Conservation (phyloP, 37 sponge, comb jelly and placozoan genomes). For the Amphimedon queenslandica region DNA sequence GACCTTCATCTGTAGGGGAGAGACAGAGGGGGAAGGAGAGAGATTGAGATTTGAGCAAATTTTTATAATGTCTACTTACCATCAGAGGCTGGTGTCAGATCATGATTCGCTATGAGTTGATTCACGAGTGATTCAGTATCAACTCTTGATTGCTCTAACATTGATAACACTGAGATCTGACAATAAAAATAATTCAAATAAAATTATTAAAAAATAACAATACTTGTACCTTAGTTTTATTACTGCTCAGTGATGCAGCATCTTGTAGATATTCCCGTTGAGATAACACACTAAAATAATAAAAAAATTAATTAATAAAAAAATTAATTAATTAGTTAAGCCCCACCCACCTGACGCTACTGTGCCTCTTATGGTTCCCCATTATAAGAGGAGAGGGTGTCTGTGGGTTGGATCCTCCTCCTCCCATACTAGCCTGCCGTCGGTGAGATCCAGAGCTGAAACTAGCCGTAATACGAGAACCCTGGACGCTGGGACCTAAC, state of each 20-base stretch:
- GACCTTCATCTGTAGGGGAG: neutral
- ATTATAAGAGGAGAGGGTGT: neutral
- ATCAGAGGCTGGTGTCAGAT: conserved; percentile 9
- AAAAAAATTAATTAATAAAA: neutral
- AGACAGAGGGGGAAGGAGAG: neutral
- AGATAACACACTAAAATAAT: neutral
- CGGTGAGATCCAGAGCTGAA: neutral
- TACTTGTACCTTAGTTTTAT: conserved; percentile 4
- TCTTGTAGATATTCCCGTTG: neutral
- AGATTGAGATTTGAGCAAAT: neutral
- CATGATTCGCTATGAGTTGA: conserved; percentile 21
- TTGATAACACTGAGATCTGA: conserved; percentile 13
- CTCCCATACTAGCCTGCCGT: conserved; percentile 1
- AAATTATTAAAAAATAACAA: no score
- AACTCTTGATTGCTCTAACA: conserved; percentile 46
- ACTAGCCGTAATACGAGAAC: neutral
- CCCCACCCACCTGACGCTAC: neutral
- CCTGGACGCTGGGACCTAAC: neutral
- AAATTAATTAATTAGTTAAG: no score
- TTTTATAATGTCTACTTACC: neutral
- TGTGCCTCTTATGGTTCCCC: neutral
- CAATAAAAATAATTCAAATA: no score
- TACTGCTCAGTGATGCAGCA: neutral
- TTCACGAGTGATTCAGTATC: conserved; percentile 39
- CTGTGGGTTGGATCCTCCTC: neutral